Percentiles rank a stretch among this genome's conserved stretches.
Conservation (phyloP, 2,797 vertebrate species). For the Lagorchestes hirsutus region DNA sequence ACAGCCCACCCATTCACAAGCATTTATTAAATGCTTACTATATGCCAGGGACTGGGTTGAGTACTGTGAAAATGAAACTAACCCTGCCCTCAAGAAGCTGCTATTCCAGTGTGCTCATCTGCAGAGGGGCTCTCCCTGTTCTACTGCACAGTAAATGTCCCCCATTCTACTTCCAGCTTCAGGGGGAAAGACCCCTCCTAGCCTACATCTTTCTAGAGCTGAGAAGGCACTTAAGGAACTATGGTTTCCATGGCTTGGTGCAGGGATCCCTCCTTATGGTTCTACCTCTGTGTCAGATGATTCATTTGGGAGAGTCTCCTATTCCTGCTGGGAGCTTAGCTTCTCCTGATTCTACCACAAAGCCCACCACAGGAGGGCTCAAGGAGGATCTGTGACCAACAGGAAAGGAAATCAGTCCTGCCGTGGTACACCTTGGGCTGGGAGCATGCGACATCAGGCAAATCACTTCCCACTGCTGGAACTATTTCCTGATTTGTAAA, state of each 20-base stretch:
- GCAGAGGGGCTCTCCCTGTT: neutral
- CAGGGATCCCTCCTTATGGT: neutral
- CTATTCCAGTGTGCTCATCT: neutral
- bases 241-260: neutral
- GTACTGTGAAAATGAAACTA: neutral
- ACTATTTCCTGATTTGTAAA: neutral
- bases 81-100: neutral
- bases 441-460: neutral
- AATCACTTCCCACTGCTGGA: neutral
- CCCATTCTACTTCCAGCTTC: neutral
- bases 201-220: neutral
- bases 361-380: neutral
- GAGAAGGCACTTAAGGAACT: neutral
- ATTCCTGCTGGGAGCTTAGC: neutral
- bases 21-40: too few species aligned
- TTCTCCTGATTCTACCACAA: neutral
- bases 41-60: too few species aligned
- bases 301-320: neutral
- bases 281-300: neutral
- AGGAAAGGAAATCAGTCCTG: neutral
- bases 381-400: neutral
- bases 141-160: neutral
- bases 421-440: neutral
- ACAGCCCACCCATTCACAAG: too few species aligned
- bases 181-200: neutral